Evolutionary conservation across 2,113 vertebrate genomes (phyloP).

Genomic region (Phylloscopus whistleri): DNA sequence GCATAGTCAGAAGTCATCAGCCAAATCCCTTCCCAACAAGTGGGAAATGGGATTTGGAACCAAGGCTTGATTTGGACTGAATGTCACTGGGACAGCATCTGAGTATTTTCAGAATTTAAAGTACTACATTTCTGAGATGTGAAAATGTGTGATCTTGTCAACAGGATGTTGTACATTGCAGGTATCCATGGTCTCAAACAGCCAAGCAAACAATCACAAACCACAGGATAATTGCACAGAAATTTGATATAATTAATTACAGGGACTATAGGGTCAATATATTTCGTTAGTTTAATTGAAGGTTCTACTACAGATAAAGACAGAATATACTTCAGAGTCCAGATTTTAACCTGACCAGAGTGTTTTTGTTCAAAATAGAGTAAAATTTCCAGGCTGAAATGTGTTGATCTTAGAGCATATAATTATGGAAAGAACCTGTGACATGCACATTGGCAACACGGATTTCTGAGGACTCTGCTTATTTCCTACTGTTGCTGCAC

Average conservation of each 20-base stretch:
- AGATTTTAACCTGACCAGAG: fast-evolving
- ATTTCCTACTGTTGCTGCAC: background rate
- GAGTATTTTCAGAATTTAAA: background rate
- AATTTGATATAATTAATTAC: background rate
- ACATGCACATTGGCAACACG: fast-evolving
- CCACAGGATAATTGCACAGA: background rate
- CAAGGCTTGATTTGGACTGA: background rate
- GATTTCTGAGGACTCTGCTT: background rate
- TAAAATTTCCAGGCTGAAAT: background rate
- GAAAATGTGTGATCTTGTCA: background rate
- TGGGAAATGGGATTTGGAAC: background rate
- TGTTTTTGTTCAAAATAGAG: background rate
- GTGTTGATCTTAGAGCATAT: background rate
- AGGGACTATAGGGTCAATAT: background rate
- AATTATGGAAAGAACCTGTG: background rate
- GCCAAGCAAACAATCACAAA: background rate
- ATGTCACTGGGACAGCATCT: background rate
- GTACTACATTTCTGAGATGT: background rate
- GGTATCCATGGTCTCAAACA: background rate
- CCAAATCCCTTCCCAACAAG: background rate
- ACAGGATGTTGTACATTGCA: background rate
- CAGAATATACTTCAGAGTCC: background rate
- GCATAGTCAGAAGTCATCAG: background rate
- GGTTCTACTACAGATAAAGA: background rate
- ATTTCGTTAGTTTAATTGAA: background rate